A percentile compares a stretch with the other conserved stretches of the same genome.
Conservation (phyloP, 2,797 vertebrate species). For the Pelodytes ibericus region DNA sequence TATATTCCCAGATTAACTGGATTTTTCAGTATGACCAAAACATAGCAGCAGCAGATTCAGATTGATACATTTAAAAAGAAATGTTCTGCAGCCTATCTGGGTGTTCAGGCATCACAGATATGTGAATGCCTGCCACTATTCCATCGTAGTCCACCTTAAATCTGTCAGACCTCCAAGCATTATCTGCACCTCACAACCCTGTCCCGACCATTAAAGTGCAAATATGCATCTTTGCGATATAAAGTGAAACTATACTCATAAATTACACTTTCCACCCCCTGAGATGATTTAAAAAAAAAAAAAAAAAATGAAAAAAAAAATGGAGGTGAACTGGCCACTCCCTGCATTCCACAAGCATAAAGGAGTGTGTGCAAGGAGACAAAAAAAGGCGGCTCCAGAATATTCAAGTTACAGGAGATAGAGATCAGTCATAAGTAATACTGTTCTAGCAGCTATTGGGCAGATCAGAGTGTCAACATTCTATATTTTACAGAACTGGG, state of each 20-base stretch:
- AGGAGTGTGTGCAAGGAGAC: background rate
- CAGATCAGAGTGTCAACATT: background rate
- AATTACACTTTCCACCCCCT: background rate
- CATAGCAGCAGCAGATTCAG: too few relatives aligned
- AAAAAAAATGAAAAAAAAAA: background rate
- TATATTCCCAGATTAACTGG: too few relatives aligned
- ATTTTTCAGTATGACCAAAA: too few relatives aligned
- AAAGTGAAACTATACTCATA: conserved; percentile 17
- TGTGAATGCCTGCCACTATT: background rate
- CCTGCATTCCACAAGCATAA: background rate
- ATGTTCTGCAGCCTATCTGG: too few relatives aligned
- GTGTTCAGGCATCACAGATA: background rate
- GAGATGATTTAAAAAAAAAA: background rate
- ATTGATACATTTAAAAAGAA: too few relatives aligned
- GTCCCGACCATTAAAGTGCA: conserved; percentile 40
- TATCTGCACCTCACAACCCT: conserved; percentile 24
- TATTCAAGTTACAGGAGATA: conserved; percentile 5
- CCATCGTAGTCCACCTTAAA: background rate
- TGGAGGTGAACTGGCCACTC: conserved; percentile 17
- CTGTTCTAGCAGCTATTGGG: conserved; percentile 31
- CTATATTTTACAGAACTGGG: too few relatives aligned
- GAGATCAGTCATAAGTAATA: conserved; percentile 5
- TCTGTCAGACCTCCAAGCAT: conserved; percentile 4
- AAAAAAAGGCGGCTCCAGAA: conserved; percentile 21
- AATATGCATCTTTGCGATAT: conserved; percentile 46